Evolutionary conservation across 2,113 vertebrate genomes (phyloP), one percentile per base, ranked within the genome.

Genomic region (Amphiprion ocellaris): DNA sequence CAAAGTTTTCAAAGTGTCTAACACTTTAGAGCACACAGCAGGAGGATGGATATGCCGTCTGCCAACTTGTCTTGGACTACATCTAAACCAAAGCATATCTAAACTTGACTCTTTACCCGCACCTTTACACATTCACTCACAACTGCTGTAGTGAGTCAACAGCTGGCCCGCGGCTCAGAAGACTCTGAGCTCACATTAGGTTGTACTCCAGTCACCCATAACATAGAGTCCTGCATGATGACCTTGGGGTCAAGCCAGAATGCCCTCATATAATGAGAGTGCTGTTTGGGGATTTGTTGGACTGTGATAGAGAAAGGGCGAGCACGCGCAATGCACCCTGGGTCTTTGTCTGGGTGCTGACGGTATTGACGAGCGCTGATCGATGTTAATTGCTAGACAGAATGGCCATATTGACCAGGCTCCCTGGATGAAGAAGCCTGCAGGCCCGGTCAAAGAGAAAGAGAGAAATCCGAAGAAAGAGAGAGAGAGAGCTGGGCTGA

Each of bases 311-410:
- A 90, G 89, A 93, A 93, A 92, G 91, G 92, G 86, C 79, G 68
- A 77, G 89, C 89, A 72, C 87, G 74, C 83, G 82, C 92, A 93
- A 89, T 93, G 94, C 92, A 91, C 89, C 89, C 80, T 89, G 88
- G 92, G 92, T 93, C 93, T 94, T 95, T 94, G 93, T 93, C 92
- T 94, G 86, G 91, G 83, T 87, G 89, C 90, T 92, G 91, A 90
- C 73, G 55, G 76, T 94, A 94, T 95, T 94, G 94, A 95, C 92
- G 69, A 91, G 90, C 23, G 19, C 92, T 94, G 94, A 95, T 94
- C 91, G 92, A 95, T 95, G 93, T 95, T 94, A 94, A 95, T 94
- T 95, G 94, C 94, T 80, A 86, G 90, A 94, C 92, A 93, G 93
- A 95, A 95, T 94, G 90, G 92, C 85, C 90, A 88, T 94, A 94